Base-by-base conservation (phyloP, 37 sponge, comb jelly and placozoan genomes). In the Cliona cf. orientalis region DNA sequence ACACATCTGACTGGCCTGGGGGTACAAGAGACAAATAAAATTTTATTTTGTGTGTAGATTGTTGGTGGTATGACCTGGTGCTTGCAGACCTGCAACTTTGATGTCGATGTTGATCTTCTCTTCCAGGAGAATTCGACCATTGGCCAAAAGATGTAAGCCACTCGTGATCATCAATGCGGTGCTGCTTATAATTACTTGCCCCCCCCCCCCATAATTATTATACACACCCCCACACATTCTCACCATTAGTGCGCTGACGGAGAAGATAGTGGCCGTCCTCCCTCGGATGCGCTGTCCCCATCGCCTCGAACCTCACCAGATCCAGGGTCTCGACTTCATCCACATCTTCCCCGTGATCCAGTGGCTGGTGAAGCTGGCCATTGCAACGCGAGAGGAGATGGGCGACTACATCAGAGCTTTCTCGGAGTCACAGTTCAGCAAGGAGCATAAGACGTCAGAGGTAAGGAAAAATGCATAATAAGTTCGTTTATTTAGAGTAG, bases 11-110 rank as follows among this genome's bases (percentile, higher is more conserved):
- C 14, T 14, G 14, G 14, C 53, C 14, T 9, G 9, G 63, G 26
- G 7, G 25, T 61, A 6, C 25, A n/a, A 61, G 7, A n/a, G 26
- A n/a, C 26, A 22, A 61, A 11, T 68, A 38, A 7, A 7, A 17
- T 9, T 68, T 42, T 42, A 9, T 32, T 6, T 3, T 32, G 7
- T 35, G 23, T 57, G 3, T 36, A 95, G 97, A 87, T 94, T 45
- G 93, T 97, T 3, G 97, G 97, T 74, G 99, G 99, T 2, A 92
- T 98, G 97, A 93, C 94, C 23, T 98, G 99, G 99, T 98, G 99
- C 69, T 91, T 98, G 46, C 89, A 88, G 68, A 72, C 87, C 63
- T 86, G 97, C 68, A 94, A 88, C 84, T 89, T 96, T 80, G 99
- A 98, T 42, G 82, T 98, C 35, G 99, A 98, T 40, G 97, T 96